Evolutionary conservation across 2,797 vertebrate species (phyloP), one percentile per base, ranked within the genome.

Genomic region (Eulemur mongoz): DNA sequence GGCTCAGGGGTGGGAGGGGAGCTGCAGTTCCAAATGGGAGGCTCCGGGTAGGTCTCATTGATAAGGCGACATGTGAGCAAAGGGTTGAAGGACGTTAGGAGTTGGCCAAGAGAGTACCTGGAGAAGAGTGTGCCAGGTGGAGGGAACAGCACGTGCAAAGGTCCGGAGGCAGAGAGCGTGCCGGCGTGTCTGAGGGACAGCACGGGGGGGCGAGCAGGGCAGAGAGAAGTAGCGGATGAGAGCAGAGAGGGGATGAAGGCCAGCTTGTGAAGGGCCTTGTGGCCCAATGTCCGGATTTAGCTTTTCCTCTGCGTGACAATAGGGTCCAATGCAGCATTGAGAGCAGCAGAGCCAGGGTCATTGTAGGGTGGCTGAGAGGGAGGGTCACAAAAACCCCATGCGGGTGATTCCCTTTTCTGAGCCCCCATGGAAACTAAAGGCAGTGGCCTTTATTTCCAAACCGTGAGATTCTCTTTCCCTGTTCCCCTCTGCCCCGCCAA

Each of bases 341-440:
- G 82, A 48, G 72, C 45, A 20, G 45, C 1, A 11, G 78, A 52
- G 40, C 48, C 45, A 50, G 22, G 23, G 69, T 45, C 50, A 5
- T 14, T 30, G 4, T 0, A 12, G n/a, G 12, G 32, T 4, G 79
- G 67, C 13, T 1, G 85, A 20, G 38, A 80, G 54, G 61, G 20
- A 88, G 59, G 43, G 65, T 72, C 40, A 63, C 59, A 76, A 63
- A 93, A 93, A 59, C 48, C 43, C 69, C 50, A 27, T 27, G 32
- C 1, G 1, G 54, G 32, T n/a, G 50, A 40, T 70, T 90, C 75
- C 83, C 59, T 84, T 61, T 93, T 52, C 45, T 30, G 18, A 80
- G 59, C n/a, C 32, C 32, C 15, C 12, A 0, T 0, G 22, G 45
- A 82, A 88, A 79, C 50, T 59, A 22, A 65, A 86, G 81, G 13